phyloP scores from a whole-genome alignment of 30 jellyfish, hydroid and myxozoan species.

The Hydra vulgaris region DNA sequence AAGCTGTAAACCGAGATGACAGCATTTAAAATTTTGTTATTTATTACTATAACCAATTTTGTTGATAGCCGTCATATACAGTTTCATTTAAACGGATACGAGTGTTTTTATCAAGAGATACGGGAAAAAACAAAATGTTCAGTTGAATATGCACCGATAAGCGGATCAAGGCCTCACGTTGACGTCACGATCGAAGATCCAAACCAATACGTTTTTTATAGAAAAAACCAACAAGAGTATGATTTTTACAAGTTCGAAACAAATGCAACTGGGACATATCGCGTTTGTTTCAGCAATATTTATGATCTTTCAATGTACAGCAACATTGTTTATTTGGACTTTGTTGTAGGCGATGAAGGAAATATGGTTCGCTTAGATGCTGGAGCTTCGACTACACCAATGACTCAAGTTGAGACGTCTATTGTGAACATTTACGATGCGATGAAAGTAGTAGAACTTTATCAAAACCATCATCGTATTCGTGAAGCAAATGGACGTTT shows the following conservation, averaged over 20 bases:
- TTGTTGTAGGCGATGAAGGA: slow-evolving; percentile 66
- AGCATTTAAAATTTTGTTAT: not conserved
- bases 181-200: slow-evolving; percentile 92
- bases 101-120: slow-evolving; percentile 84
- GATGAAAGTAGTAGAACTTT: slow-evolving; percentile 80
- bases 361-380: slow-evolving; percentile 49
- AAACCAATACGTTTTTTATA: slow-evolving; percentile 62
- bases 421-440: slow-evolving; percentile 83
- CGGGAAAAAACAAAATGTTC: slow-evolving; percentile 48
- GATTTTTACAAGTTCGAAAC: slow-evolving; percentile 63
- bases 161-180: slow-evolving; percentile 97
- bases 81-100: slow-evolving; percentile 79
- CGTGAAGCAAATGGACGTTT: slow-evolving; percentile 85
- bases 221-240: slow-evolving; percentile 64
- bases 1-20: not conserved
- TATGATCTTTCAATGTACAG: slow-evolving; percentile 82
- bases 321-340: slow-evolving; percentile 81
- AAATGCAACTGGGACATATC: slow-evolving; percentile 84
- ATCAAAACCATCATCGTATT: slow-evolving; percentile 93
- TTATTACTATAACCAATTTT: not conserved
- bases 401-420: slow-evolving; percentile 93
- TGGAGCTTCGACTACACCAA: slow-evolving; percentile 35
- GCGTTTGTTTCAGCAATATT: slow-evolving; percentile 86
- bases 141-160: slow-evolving; percentile 90
- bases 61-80: slow-evolving; percentile 54